A percentile compares a stretch with the other conserved stretches of the same genome.
phyloP scores from a whole-genome alignment of 2,888 invertebrate species.

The Ptychoptera contaminata region DNA sequence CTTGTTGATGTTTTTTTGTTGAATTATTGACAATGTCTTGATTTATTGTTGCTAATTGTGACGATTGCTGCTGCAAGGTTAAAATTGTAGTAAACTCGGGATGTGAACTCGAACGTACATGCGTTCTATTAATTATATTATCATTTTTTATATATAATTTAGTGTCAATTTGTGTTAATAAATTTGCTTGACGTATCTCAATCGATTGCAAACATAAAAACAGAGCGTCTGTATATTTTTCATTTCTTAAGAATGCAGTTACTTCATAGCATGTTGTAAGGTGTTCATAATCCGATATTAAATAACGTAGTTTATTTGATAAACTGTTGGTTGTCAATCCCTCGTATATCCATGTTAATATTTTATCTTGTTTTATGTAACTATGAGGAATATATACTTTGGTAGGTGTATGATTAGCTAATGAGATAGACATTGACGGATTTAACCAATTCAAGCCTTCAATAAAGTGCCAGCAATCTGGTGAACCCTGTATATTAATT shows the following conservation, averaged over 20 bases:
- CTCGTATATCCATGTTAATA: conserved; percentile 35
- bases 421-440: conserved; percentile 29
- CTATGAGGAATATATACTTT: conserved; percentile 25
- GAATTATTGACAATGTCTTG: too few relatives aligned
- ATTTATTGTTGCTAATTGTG: too few relatives aligned
- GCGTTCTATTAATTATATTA: conserved; percentile 18
- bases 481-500: conserved; percentile 28
- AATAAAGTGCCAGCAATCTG: conserved; percentile 38
- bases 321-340: conserved; percentile 40
- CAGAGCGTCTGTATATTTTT: conserved; percentile 41
- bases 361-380: conserved; percentile 33
- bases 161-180: conserved; percentile 45
- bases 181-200: conserved; percentile 42
- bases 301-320: conserved; percentile 41
- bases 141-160: conserved; percentile 29
- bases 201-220: conserved; percentile 46
- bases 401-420: conserved; percentile 28
- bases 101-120: conserved; percentile 36
- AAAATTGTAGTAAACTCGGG: conserved; percentile 24
- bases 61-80: too few relatives aligned
- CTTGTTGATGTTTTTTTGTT: too few relatives aligned
- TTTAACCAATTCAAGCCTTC: conserved; percentile 44
- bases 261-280: conserved; percentile 39
- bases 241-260: conserved; percentile 42
- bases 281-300: conserved; percentile 44